Conservation (phyloP, 2,113 vertebrate genomes). For the Notechis scutatus region DNA sequence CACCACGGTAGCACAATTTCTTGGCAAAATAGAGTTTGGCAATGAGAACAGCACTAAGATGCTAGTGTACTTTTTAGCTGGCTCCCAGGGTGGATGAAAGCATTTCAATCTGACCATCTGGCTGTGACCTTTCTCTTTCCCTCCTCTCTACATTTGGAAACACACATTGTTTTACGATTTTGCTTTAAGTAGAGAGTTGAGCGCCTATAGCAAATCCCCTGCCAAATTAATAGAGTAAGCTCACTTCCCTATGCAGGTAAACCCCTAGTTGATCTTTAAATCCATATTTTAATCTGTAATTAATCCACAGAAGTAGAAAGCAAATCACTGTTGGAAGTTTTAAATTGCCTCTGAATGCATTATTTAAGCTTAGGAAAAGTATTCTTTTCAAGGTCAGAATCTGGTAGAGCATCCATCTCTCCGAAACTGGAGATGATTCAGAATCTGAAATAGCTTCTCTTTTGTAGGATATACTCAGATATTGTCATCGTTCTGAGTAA, state of each 20-base stretch:
- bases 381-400: conserved; percentile 19
- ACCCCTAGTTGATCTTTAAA: conserved; percentile 30
- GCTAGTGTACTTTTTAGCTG: not conserved
- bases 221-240: conserved; percentile 28
- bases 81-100: not conserved
- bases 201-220: conserved; percentile 15
- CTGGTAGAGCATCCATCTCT: not conserved
- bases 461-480: not conserved
- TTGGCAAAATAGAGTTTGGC: not conserved
- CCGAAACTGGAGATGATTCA: not conserved
- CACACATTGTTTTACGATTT: conserved; percentile 10
- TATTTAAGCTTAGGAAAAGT: not conserved
- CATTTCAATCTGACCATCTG: not conserved
- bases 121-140: not conserved
- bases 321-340: conserved; percentile 20
- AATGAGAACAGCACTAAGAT: not conserved
- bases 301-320: conserved; percentile 18
- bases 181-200: conserved; percentile 4
- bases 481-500: too few relatives aligned
- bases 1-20: not conserved
- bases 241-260: conserved; percentile 19
- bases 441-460: not conserved
- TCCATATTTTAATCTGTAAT: conserved; percentile 30
- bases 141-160: not conserved
- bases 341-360: conserved; percentile 15